These are phyloP conservation scores for Lymantria monacha DNA, from an alignment of 2,888 invertebrate genomes.

Conservation along the genomic window DNA sequence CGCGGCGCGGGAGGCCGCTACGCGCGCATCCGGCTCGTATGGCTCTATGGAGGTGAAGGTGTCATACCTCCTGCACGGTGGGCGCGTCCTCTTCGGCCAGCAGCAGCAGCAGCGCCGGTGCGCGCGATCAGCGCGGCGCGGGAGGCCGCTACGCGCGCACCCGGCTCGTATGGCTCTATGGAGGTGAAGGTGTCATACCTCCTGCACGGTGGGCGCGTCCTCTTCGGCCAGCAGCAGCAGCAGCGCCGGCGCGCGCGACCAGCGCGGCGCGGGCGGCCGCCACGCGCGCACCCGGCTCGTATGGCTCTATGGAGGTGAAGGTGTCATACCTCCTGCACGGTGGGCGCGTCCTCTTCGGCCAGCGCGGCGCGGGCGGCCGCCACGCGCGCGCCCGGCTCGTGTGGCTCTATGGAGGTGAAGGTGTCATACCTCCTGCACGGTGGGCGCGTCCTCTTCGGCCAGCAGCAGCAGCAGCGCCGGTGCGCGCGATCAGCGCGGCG, in stretches of 20 bases:
- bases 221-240: conserved; percentile 87
- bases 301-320: no score
- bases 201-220: conserved; percentile 95
- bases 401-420: conserved; percentile 21
- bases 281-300: conserved; percentile 94
- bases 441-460: conserved; percentile 98
- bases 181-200: conserved; percentile 63
- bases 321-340: conserved; percentile 71
- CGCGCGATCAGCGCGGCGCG: conserved; percentile 95
- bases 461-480: conserved; percentile 96
- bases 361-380: conserved; percentile 90
- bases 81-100: conserved; percentile 98
- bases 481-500: conserved; percentile 93
- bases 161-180: conserved; percentile 95
- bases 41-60: neutral
- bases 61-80: conserved; percentile 88
- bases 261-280: conserved; percentile 91
- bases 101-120: conserved; percentile 95
- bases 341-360: neutral
- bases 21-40: conserved; percentile 93
- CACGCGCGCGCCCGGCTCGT: conserved; percentile 94
- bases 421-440: conserved; percentile 86
- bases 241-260: no score
- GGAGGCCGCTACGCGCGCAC: conserved; percentile 88
- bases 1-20: conserved; percentile 92